Evolutionary conservation across 2,113 vertebrate genomes (phyloP), one percentile per base, ranked within the genome.

Genomic region (Calypte anna): DNA sequence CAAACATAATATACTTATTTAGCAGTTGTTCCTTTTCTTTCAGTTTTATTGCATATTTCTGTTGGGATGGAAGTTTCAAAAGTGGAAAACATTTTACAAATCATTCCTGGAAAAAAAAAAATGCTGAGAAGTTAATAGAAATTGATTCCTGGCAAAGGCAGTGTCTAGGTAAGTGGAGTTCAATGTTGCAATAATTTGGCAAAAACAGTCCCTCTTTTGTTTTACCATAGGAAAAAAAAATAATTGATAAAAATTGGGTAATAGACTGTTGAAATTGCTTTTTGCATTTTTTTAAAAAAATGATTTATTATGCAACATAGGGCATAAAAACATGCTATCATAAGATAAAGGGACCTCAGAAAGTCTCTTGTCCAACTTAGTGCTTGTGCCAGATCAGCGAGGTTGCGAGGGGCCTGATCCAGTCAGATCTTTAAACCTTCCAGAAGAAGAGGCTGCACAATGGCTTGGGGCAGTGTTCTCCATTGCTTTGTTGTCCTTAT

Each of bases 251-350:
- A 12, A 43, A 12, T 5, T 17, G 15, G 10, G 18, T 9, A 54
- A 63, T 7, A 76, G 24, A 22, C 0, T 23, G 63, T 44, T 22
- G 4, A 76, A 83, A 40, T 30, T 3, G 2, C 8, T 58, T 82
- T 11, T 54, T 69, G 4, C 1, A 11, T 64, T 43, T 69, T 12
- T 38, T 19, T 6, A 21, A 48, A 48, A 48, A 48, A 33, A 38
- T 20, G n/a, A 20, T 80, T 83, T 54, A 14, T 12, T 50, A 50
- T 53, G 16, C 5, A 28, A 33, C 2, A 6, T 48, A 43, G 48
- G 46, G 19, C 18, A 11, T 12, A 14, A 3, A 53, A 3, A 40
- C 6, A 22, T 9, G 2, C 0, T 64, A 8, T n/a, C 9, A 27
- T 1, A n/a, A 20, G 4, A 38, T 38, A 31, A 58, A 54, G 4